Evolutionary conservation across 2,113 vertebrate species (phyloP), one percentile per base, ranked within the genome.

Genomic region (Pelusios castaneus): DNA sequence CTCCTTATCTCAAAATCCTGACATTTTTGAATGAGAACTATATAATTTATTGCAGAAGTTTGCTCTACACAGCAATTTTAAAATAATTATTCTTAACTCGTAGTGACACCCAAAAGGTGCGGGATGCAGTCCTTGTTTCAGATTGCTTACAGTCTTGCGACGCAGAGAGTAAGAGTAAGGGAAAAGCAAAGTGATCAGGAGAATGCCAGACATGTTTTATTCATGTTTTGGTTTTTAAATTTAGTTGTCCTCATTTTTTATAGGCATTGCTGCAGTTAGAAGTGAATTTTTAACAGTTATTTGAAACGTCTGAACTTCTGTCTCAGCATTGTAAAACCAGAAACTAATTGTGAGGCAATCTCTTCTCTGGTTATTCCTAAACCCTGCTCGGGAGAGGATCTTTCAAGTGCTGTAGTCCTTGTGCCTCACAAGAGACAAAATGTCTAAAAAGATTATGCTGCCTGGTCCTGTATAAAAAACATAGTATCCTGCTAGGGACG

Each of bases 71-170:
- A 94, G 83, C 93, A 93, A 97, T 97, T 94, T 92, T 88, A 93
- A 95, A 97, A 96, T 94, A 96, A 97, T 97, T 97, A 95, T 96
- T 97, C 96, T 97, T 97, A 96, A 95, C 86, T 95, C 49, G 13
- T 88, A 92, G 88, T 84, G 96, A 94, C 94, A 96, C 94, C 94
- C 97, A 97, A 56, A 56, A 29, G 25, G 55, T 27, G 55, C 55
- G 5, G 10, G 55, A 25, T 24, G 11, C 81, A 79, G 34, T 25
- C 85, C 91, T 89, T 88, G 85, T 92, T 84, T 91, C 88, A 85
- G 38, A 94, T 38, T 38, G 29, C 84, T 88, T 76, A 7, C 76
- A 75, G 80, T 91, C 79, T 1, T 1, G 47, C 10, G 55, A 29
- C 55, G 11, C 55, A 91, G 47, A 70, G 52, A 92, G 38, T 31